A percentile compares a stretch with the other conserved stretches of the same genome.
phyloP scores from a whole-genome alignment of 2,888 invertebrate genomes.

The Notocelia uddmanniana region DNA sequence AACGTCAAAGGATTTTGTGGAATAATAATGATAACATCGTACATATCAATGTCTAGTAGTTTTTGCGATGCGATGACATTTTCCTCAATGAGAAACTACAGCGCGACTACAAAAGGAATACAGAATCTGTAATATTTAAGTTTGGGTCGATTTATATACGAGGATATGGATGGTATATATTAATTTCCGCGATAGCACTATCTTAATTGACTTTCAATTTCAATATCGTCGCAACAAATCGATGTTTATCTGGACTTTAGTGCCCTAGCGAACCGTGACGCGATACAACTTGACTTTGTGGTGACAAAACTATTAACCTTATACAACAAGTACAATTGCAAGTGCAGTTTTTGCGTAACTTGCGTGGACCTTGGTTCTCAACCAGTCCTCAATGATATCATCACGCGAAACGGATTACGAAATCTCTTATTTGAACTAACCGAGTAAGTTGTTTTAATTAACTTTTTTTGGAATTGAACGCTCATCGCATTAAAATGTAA shows the following conservation, averaged over 20 bases:
- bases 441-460: conserved; percentile 36
- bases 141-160: conserved; percentile 7
- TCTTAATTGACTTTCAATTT: conserved; percentile 33
- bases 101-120: conserved; percentile 6
- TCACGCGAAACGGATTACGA: conserved; percentile 31
- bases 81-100: conserved; percentile 24
- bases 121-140: neutral
- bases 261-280: conserved; percentile 30
- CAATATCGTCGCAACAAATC: conserved; percentile 15
- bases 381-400: conserved; percentile 42
- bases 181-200: conserved; percentile 24
- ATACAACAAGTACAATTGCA: conserved; percentile 17
- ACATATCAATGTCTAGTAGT: conserved; percentile 33
- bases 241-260: conserved; percentile 21
- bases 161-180: conserved; percentile 11
- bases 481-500: conserved; percentile 21
- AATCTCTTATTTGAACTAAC: conserved; percentile 16
- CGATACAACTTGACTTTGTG: conserved; percentile 30
- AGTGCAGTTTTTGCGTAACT: conserved; percentile 37
- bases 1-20: conserved; percentile 31
- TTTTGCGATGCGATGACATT: conserved; percentile 18
- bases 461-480: conserved; percentile 29
- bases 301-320: conserved; percentile 30
- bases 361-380: conserved; percentile 30
- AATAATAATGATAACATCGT: conserved; percentile 36